phyloP scores from a whole-genome alignment of 2,888 invertebrate genomes.

The Eurytoma californica region DNA sequence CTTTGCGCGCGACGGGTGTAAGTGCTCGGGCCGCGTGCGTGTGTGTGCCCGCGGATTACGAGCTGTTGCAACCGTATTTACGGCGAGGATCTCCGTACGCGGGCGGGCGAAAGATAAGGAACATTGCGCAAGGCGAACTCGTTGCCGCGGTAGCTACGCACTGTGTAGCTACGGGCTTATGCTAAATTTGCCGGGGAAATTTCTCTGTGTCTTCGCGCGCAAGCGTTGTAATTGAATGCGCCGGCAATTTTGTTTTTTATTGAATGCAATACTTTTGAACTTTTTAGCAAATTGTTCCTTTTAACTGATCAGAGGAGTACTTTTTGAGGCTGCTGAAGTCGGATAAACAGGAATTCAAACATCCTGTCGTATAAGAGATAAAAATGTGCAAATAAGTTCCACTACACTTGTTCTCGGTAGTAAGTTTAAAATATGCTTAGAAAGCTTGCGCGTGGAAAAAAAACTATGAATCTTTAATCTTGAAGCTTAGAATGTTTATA shows the following conservation, averaged over 20 bases:
- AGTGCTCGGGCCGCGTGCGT: not conserved
- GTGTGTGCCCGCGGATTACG: conserved; percentile 66
- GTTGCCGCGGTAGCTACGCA: not conserved
- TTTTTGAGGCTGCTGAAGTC: conserved; percentile 22
- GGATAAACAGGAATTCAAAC: conserved; percentile 47
- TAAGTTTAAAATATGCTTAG: conserved; percentile 14
- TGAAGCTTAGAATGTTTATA: not conserved
- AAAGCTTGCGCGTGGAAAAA: conserved; percentile 5
- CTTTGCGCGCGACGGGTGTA: not conserved
- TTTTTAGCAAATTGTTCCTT: no score
- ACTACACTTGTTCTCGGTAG: conserved; percentile 19
- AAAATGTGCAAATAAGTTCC: conserved; percentile 51
- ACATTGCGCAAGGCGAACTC: conserved; percentile 64
- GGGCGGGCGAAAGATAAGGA: conserved; percentile 62
- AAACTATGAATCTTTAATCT: not conserved
- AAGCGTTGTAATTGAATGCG: no score
- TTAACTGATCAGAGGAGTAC: not conserved
- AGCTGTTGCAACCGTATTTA: conserved; percentile 68
- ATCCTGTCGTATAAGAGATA: conserved; percentile 46
- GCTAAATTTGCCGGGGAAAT: not conserved
- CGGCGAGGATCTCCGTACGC: conserved; percentile 59
- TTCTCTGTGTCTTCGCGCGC: not conserved
- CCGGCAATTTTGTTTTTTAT: no score
- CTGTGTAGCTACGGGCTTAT: not conserved
- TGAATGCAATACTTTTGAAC: no score